phyloP scores from a whole-genome alignment of 2,797 vertebrate species.

The Fistularia commersonii region DNA sequence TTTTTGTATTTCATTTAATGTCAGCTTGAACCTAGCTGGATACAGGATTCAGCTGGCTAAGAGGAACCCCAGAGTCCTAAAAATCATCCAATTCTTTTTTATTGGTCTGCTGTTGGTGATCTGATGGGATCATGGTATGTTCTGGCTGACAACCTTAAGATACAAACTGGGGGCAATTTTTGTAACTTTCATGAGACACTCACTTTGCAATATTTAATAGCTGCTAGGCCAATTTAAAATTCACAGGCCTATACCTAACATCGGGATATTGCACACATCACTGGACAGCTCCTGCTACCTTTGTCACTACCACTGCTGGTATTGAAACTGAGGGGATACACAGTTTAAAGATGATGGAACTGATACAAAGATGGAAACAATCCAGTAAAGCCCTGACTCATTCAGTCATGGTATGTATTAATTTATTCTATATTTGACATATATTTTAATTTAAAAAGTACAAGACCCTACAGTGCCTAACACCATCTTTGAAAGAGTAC shows the following conservation, averaged over 20 bases:
- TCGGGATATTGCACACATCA: conserved; percentile 12
- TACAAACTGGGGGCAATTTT: conserved; percentile 12
- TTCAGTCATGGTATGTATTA: too few species aligned
- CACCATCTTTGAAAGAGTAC: too few species aligned
- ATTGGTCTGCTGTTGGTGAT: not conserved
- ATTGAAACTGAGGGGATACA: too few species aligned
- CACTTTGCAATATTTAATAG: conserved; percentile 43
- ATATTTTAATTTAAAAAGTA: too few species aligned
- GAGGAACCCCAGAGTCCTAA: not conserved
- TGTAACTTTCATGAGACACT: conserved; percentile 27
- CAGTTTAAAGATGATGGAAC: too few species aligned
- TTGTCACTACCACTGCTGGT: conserved; percentile 12
- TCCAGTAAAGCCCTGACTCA: too few species aligned
- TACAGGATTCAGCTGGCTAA: not conserved
- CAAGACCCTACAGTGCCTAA: too few species aligned
- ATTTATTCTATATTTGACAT: too few species aligned
- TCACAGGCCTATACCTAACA: conserved; percentile 30
- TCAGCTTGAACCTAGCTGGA: not conserved
- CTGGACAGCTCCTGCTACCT: too few species aligned
- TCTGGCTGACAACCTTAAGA: conserved; percentile 5
- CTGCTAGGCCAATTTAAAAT: conserved; percentile 30
- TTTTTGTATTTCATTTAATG: not conserved
- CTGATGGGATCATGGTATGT: not conserved
- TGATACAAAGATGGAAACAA: too few species aligned
- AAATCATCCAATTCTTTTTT: too few species aligned